These are phyloP conservation scores for Lerista edwardsae DNA, from an alignment of 2,797 vertebrate species.

Conservation along the genomic window DNA sequence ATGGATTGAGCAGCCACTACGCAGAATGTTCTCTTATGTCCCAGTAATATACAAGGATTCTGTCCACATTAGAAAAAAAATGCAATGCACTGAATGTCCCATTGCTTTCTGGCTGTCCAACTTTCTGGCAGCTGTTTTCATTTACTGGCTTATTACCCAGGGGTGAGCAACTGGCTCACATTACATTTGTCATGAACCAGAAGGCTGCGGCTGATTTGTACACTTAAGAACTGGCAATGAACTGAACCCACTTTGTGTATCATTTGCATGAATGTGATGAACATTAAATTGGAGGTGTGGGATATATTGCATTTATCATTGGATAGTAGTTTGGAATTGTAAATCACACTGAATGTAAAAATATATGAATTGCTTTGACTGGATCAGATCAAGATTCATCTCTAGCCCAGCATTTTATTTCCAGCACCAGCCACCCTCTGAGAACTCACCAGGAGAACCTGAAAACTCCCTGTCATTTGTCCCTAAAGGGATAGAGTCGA, in stretches of 20 bases:
- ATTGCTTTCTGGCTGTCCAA: not conserved
- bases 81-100: not conserved
- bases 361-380: no score
- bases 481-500: no score
- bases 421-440: not conserved
- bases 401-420: not conserved
- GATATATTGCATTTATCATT: not conserved
- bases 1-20: not conserved
- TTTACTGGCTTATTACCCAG: not conserved
- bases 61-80: not conserved
- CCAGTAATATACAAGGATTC: not conserved
- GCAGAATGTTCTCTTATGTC: not conserved
- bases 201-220: constrained; percentile 7
- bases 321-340: not conserved
- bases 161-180: not conserved
- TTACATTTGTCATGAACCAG: constrained; percentile 6
- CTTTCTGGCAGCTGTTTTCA: constrained; percentile 5
- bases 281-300: not conserved
- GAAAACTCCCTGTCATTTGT: no score
- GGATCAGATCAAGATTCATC: not conserved
- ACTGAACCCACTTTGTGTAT: not conserved
- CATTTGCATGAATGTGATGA: not conserved
- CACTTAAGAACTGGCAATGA: not conserved
- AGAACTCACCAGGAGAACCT: not conserved
- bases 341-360: not conserved